Conservation (phyloP, 2,888 invertebrate genomes). For the Chydorus sphaericus region DNA sequence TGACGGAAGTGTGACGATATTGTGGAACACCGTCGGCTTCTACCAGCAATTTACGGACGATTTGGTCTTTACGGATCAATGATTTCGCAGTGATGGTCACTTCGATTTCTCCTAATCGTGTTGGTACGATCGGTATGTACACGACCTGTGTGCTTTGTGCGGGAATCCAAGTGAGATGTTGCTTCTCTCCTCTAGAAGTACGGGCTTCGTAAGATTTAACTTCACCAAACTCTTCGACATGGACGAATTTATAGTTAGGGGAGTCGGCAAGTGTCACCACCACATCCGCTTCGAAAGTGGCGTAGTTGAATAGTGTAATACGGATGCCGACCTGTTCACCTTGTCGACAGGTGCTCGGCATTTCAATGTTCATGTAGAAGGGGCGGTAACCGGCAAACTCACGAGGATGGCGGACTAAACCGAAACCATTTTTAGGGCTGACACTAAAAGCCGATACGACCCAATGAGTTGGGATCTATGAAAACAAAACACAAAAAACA, state of each 20-base stretch:
- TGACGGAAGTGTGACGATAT: slow-evolving; percentile 76
- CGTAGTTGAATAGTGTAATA: slow-evolving; percentile 87
- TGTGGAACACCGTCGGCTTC: slow-evolving; percentile 85
- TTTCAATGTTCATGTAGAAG: slow-evolving; percentile 89
- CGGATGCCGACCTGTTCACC: slow-evolving; percentile 89
- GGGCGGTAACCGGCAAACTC: slow-evolving; percentile 80
- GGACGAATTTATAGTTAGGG: slow-evolving; percentile 75
- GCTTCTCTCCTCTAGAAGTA: slow-evolving; percentile 61
- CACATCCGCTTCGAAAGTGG: slow-evolving; percentile 66
- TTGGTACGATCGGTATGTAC: slow-evolving; percentile 78
- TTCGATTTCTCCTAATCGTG: slow-evolving; percentile 51
- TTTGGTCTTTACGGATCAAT: slow-evolving; percentile 53
- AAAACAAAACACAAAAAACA: too few relatives aligned
- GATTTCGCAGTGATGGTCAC: slow-evolving; percentile 63
- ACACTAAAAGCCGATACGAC: slow-evolving; percentile 84
- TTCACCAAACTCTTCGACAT: slow-evolving; percentile 75
- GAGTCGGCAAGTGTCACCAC: slow-evolving; percentile 74
- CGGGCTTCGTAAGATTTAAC: slow-evolving; percentile 30
- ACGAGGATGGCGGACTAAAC: slow-evolving; percentile 64
- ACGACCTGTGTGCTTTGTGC: slow-evolving; percentile 53
- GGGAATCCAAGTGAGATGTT: slow-evolving; percentile 75
- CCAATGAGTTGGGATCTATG: slow-evolving; percentile 76
- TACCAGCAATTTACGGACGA: slow-evolving; percentile 48
- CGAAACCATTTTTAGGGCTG: slow-evolving; percentile 71
- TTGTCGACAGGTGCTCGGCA: slow-evolving; percentile 64